Percentiles rank a stretch among this genome's conserved stretches.
Evolutionary conservation across 2,113 vertebrate species (phyloP).

Genomic region (Burhinus oedicnemus): DNA sequence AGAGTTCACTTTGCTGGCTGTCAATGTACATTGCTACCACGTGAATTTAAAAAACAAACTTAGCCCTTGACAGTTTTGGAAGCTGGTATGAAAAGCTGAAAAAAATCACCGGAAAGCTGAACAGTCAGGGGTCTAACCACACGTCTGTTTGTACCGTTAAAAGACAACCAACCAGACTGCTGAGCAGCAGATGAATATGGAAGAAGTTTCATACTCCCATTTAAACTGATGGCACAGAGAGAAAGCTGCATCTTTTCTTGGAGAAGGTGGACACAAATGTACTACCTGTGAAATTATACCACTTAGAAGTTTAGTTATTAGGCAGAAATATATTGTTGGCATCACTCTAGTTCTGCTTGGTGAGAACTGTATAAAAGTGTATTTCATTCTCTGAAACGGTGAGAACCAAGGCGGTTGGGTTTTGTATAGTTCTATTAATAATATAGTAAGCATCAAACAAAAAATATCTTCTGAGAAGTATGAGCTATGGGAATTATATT

Average conservation of each 20-base stretch:
- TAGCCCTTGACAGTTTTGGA: background rate
- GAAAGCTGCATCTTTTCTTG: background rate
- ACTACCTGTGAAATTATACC: background rate
- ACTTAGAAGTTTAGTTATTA: background rate
- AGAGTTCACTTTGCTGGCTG: background rate
- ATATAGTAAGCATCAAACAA: constrained; percentile 18
- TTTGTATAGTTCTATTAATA: constrained; percentile 6
- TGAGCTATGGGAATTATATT: constrained; percentile 51
- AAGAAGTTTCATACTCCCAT: background rate
- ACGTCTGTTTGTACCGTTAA: accelerated
- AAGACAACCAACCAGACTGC: background rate
- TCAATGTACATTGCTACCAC: background rate
- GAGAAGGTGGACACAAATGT: background rate
- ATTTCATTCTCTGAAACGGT: background rate
- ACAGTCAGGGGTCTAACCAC: background rate
- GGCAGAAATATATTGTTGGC: background rate
- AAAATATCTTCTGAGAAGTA: constrained; percentile 11
- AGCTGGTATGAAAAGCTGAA: background rate
- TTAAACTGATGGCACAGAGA: background rate
- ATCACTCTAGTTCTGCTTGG: background rate
- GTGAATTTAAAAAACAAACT: background rate
- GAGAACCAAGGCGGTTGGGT: background rate
- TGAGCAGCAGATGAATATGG: background rate
- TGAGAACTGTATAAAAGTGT: background rate
- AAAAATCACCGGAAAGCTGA: background rate